phyloP scores from a whole-genome alignment of 2,888 invertebrate genomes.

The Pimpla rufipes region DNA sequence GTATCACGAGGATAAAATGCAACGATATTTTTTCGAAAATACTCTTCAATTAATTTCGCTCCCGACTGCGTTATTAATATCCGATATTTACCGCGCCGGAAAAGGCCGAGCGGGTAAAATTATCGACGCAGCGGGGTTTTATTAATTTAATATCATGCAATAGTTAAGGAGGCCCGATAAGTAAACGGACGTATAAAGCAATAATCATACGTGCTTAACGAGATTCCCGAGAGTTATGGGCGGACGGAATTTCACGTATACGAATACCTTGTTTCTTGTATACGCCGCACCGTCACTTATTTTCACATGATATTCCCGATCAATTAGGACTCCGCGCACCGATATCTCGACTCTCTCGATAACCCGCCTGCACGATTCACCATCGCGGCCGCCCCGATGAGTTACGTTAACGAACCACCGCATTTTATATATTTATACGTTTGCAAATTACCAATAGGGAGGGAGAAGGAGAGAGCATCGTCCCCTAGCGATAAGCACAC shows the following conservation, averaged over 20 bases:
- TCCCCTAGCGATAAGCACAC: constrained; percentile 27
- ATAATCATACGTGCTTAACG: constrained; percentile 63
- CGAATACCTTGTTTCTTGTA: no score
- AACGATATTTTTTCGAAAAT: constrained; percentile 53
- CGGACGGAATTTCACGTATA: constrained; percentile 13
- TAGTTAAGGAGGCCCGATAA: constrained; percentile 56
- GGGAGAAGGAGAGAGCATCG: background rate
- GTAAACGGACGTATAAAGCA: constrained; percentile 42
- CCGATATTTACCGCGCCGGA: constrained; percentile 36
- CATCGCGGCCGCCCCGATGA: constrained; percentile 47
- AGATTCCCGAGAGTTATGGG: constrained; percentile 32
- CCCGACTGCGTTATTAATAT: constrained; percentile 57
- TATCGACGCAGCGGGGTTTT: constrained; percentile 58
- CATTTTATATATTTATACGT: constrained; percentile 30
- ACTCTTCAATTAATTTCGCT: constrained; percentile 56
- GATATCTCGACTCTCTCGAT: constrained; percentile 55
- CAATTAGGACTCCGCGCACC: constrained; percentile 40
- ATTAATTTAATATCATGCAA: constrained; percentile 62
- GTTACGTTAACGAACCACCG: constrained; percentile 59
- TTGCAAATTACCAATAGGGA: background rate
- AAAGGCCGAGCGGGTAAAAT: constrained; percentile 38
- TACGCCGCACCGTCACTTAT: constrained; percentile 48
- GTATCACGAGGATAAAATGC: constrained; percentile 18
- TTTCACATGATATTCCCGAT: constrained; percentile 61
- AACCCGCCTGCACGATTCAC: constrained; percentile 2